A percentile compares a stretch with the other conserved stretches of the same genome.
Evolutionary conservation across 2,888 invertebrate genomes (phyloP).

Genomic region (Lepidocyrtinus sp.): DNA sequence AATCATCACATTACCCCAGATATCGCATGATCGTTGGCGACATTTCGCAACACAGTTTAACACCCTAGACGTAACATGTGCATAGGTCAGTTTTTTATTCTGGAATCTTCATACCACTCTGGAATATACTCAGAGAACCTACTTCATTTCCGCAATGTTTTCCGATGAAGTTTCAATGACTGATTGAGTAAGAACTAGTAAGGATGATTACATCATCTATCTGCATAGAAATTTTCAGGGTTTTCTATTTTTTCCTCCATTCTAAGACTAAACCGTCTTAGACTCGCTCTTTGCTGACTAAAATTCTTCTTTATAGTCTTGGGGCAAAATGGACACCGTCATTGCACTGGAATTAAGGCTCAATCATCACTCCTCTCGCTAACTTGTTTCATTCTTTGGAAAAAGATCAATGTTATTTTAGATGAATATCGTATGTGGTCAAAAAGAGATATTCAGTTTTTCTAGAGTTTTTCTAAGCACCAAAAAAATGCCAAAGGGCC

Average conservation of each 20-base stretch:
- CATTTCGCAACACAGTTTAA: background rate
- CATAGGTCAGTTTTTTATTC: background rate
- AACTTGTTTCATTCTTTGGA: background rate
- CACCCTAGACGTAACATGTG: background rate
- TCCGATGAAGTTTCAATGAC: no score
- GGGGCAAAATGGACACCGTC: conserved; percentile 30
- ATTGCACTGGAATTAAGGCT: background rate
- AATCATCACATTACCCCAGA: background rate
- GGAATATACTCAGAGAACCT: no score
- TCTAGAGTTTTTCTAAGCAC: background rate
- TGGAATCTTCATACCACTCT: no score
- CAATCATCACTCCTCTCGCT: background rate
- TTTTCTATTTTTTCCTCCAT: no score
- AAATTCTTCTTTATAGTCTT: conserved; percentile 17
- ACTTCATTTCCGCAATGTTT: background rate
- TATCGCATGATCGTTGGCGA: background rate
- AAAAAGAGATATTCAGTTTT: background rate
- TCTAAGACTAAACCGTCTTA: no score
- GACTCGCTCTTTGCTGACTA: no score
- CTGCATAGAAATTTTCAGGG: no score
- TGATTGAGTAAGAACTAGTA: no score
- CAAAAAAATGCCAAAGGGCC: background rate
- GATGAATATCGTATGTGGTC: background rate
- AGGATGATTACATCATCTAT: background rate
- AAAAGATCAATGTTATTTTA: background rate